Conservation (phyloP, 2,888 invertebrate genomes). For the Orthonevra nobilis region DNA sequence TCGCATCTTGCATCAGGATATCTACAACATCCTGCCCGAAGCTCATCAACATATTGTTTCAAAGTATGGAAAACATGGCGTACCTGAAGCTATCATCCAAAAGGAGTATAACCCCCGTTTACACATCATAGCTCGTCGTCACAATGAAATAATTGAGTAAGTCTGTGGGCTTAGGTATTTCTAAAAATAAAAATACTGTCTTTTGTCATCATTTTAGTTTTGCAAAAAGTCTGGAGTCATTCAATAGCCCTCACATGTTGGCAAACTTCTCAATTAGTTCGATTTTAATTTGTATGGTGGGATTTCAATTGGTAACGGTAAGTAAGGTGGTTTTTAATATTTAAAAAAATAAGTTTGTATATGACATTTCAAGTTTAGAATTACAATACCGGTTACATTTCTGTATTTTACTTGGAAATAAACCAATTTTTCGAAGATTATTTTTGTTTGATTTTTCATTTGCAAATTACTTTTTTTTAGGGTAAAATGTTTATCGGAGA, state of each 20-base stretch:
- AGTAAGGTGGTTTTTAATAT: no score
- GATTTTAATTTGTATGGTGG: conserved; percentile 79
- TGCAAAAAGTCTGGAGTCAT: conserved; percentile 75
- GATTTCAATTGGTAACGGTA: conserved; percentile 79
- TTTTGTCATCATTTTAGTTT: conserved; percentile 76
- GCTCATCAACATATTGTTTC: conserved; percentile 60
- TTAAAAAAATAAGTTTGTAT: no score
- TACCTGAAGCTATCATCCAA: conserved; percentile 55
- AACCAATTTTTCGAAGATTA: no score
- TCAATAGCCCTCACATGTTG: conserved; percentile 78
- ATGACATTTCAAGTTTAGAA: no score
- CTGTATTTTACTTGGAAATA: no score
- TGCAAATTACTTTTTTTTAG: conserved; percentile 53
- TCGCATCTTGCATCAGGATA: conserved; percentile 75
- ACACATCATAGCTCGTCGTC: conserved; percentile 74
- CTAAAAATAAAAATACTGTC: not conserved
- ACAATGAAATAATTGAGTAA: conserved; percentile 76
- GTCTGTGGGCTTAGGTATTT: not conserved
- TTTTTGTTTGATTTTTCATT: no score
- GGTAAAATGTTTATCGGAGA: conserved; percentile 78
- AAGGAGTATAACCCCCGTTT: conserved; percentile 71
- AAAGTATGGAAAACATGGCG: conserved; percentile 24
- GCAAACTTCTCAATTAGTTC: conserved; percentile 78
- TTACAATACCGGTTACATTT: no score
- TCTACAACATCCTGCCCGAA: conserved; percentile 72